Conservation (phyloP, 1,140 invertebrate genomes). For the Linepithema humile region DNA sequence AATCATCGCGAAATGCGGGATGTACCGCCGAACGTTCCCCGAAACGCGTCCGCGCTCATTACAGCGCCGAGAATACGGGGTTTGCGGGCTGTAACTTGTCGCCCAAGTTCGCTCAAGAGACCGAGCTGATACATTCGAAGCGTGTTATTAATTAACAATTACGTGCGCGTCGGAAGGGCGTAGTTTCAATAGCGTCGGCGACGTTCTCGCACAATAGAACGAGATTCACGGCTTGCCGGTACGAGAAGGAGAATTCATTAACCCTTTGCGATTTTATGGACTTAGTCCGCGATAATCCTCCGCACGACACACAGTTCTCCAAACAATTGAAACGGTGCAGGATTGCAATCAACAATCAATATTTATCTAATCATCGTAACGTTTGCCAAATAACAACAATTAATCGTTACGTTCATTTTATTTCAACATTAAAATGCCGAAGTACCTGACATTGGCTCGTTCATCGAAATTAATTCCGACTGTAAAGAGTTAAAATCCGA, state of each 20-base stretch:
- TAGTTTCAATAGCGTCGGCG: background rate
- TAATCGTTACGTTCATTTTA: no score
- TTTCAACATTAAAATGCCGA: no score
- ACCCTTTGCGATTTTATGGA: no score
- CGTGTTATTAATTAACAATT: slow-evolving; percentile 40
- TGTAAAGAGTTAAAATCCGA: background rate
- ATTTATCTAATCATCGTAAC: no score
- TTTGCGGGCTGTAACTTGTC: slow-evolving; percentile 7
- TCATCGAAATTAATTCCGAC: no score
- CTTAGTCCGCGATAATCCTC: no score
- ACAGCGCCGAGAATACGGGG: background rate
- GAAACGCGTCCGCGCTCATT: background rate
- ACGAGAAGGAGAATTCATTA: slow-evolving; percentile 30
- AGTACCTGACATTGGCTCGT: no score
- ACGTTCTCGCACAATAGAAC: background rate
- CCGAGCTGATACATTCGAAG: slow-evolving; percentile 1
- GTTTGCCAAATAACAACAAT: no score
- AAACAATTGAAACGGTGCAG: no score
- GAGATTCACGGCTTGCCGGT: background rate
- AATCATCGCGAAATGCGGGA: slow-evolving; percentile 6
- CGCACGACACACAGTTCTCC: no score
- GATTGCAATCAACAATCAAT: no score
- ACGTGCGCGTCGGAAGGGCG: background rate
- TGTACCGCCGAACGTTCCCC: background rate
- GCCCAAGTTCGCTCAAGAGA: background rate